Conservation (phyloP, 1,140 invertebrate genomes). For the Venustaconcha ellipsiformis region DNA sequence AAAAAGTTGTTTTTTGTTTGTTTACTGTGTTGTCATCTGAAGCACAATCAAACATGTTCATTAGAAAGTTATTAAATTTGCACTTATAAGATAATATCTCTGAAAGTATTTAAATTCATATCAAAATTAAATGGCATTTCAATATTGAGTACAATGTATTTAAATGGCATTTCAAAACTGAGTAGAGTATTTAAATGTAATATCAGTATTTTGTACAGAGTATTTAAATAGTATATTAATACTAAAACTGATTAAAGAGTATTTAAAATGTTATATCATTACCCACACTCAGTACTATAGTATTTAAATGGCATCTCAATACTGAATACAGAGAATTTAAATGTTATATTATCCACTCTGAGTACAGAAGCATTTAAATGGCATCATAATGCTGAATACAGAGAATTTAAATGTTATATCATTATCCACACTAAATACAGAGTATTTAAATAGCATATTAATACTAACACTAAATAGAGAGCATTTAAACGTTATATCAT, state of each 20-base stretch:
- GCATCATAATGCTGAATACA: not conserved
- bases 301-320: not conserved
- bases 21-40: too few species aligned
- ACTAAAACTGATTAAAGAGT: constrained; percentile 3
- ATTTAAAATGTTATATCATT: not conserved
- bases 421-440: too few species aligned
- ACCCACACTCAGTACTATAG: not conserved
- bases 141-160: not conserved
- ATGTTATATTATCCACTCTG: constrained; percentile 50
- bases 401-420: too few species aligned
- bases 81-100: too few species aligned
- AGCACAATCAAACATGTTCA: too few species aligned
- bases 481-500: too few species aligned
- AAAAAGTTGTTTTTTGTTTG: too few species aligned
- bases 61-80: too few species aligned
- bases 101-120: not conserved
- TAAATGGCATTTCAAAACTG: constrained; percentile 9
- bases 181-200: not conserved
- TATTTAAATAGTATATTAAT: not conserved
- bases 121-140: not conserved
- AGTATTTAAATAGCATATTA: too few species aligned
- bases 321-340: too few species aligned
- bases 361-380: constrained; percentile 4
- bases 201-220: not conserved
- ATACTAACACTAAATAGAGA: not conserved